Evolutionary conservation across 2,888 invertebrate species (phyloP).

Genomic region (Drosophila pseudotalamancana): DNA sequence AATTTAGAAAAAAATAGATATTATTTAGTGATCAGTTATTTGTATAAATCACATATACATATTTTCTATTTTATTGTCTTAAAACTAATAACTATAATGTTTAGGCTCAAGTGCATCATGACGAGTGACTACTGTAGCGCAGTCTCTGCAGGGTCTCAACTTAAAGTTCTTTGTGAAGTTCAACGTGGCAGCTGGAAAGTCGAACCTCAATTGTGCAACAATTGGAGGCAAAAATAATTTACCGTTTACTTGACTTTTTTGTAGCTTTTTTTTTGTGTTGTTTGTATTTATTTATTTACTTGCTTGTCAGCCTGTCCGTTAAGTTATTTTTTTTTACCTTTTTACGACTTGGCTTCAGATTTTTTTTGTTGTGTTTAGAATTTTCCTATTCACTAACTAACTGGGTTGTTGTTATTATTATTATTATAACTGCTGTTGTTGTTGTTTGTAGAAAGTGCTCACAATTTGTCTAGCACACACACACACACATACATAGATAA

Average conservation of each 20-base stretch:
- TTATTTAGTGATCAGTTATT: no score
- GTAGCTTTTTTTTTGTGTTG: no score
- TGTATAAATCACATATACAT: no score
- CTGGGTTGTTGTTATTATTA: slow-evolving; percentile 54
- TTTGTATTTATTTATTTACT: slow-evolving; percentile 59
- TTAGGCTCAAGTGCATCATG: neutral
- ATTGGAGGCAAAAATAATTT: slow-evolving; percentile 40
- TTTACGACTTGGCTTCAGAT: slow-evolving; percentile 19
- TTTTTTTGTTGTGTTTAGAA: slow-evolving; percentile 54
- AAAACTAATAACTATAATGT: neutral
- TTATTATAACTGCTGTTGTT: slow-evolving; percentile 28
- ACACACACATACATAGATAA: slow-evolving; percentile 6
- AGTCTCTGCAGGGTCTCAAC: neutral
- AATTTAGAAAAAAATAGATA: no score
- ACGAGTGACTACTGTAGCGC: neutral
- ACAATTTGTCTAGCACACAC: slow-evolving; percentile 55
- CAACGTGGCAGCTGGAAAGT: slow-evolving; percentile 16
- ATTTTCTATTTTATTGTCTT: no score
- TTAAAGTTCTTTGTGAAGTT: slow-evolving; percentile 2
- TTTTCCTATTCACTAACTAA: slow-evolving; percentile 66
- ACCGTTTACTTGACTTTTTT: slow-evolving; percentile 55
- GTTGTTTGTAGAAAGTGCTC: slow-evolving; percentile 60
- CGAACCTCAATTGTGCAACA: slow-evolving; percentile 47
- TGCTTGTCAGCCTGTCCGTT: slow-evolving; percentile 30
- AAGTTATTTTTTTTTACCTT: slow-evolving; percentile 29